Evolutionary conservation across 2,888 invertebrate genomes (phyloP).

Genomic region (Hecatera dysodea): DNA sequence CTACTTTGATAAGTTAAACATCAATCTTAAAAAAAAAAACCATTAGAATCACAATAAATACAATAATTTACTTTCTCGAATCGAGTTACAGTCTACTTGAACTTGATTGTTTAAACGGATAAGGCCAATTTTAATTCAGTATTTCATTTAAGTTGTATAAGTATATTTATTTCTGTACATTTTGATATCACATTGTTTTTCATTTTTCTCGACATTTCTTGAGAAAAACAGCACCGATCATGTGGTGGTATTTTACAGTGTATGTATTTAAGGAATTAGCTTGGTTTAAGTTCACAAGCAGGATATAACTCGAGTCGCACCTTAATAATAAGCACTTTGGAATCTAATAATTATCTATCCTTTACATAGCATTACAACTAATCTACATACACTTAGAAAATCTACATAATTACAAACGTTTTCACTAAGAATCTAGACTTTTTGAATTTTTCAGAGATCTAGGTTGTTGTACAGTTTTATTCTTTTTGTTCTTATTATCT

Average conservation of each 20-base stretch:
- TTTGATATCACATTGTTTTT: not conserved
- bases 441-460: slow-evolving; percentile 88
- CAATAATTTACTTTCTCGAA: slow-evolving; percentile 66
- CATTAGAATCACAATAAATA: slow-evolving; percentile 79
- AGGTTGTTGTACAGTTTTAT: slow-evolving; percentile 77
- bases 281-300: slow-evolving; percentile 1
- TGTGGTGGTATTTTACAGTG: not conserved
- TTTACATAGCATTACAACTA: slow-evolving; percentile 79
- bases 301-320: slow-evolving; percentile 41
- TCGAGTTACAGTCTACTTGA: slow-evolving; percentile 40
- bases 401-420: slow-evolving; percentile 89
- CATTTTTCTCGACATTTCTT: not conserved
- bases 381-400: slow-evolving; percentile 90
- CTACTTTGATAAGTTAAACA: slow-evolving; percentile 80
- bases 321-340: slow-evolving; percentile 82
- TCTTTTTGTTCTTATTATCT: slow-evolving; percentile 83
- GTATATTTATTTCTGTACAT: slow-evolving; percentile 6
- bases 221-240: not conserved
- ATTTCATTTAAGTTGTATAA: not conserved
- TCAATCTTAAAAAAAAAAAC: slow-evolving; percentile 75
- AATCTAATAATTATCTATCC: slow-evolving; percentile 83
- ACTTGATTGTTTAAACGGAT: not conserved
- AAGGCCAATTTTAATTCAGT: slow-evolving; percentile 22
- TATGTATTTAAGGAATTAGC: not conserved
- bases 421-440: slow-evolving; percentile 88